Conservation (phyloP, 2,888 invertebrate species). For the Polietes domitor region DNA sequence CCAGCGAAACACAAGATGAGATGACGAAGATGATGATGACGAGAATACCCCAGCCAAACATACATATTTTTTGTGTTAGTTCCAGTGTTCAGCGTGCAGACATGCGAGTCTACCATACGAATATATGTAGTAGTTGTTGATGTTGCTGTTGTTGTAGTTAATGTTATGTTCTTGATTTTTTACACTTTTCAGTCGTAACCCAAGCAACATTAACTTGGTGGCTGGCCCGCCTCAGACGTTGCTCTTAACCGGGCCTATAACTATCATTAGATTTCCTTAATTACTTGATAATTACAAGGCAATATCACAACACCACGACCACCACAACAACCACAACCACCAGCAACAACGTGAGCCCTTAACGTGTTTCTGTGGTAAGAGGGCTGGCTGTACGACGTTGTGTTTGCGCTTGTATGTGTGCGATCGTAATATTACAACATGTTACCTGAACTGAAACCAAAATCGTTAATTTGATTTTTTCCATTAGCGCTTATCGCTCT, state of each 20-base stretch:
- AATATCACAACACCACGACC: slow-evolving; percentile 31
- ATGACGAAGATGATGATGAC: too few relatives aligned
- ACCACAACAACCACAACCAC: neutral
- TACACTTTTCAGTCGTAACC: neutral
- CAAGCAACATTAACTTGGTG: neutral
- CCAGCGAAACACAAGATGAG: too few relatives aligned
- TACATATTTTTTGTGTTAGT: too few relatives aligned
- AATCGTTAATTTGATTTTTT: slow-evolving; percentile 43
- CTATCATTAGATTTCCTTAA: slow-evolving; percentile 49
- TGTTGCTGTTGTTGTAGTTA: neutral
- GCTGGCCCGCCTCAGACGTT: neutral
- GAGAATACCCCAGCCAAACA: too few relatives aligned
- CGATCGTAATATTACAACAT: slow-evolving; percentile 36
- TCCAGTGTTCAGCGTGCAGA: too few relatives aligned
- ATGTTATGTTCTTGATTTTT: neutral
- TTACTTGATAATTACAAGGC: slow-evolving; percentile 54
- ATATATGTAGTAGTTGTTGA: too few relatives aligned
- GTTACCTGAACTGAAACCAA: slow-evolving; percentile 43
- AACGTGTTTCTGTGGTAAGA: slow-evolving; percentile 1
- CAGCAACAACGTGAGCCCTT: slow-evolving; percentile 13
- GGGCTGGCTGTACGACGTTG: neutral
- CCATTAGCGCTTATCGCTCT: slow-evolving; percentile 43
- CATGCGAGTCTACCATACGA: too few relatives aligned
- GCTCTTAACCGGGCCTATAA: neutral
- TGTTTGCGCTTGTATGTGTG: neutral